Base-by-base conservation (phyloP, 2,113 vertebrate species). In the Chitala chitala region DNA sequence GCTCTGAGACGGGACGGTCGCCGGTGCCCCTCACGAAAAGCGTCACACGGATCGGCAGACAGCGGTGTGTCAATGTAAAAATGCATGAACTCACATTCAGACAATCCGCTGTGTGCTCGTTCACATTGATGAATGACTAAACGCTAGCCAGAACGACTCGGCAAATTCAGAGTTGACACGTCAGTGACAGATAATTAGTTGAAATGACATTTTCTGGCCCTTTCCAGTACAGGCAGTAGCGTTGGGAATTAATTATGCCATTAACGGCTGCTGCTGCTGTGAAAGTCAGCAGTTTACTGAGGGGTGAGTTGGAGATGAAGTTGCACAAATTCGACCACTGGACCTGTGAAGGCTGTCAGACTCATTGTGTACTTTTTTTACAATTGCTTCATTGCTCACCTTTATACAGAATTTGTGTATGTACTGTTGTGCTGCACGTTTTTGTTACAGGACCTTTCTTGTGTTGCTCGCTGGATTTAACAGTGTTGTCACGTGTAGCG, bases 171-270 rank as follows among this genome's bases (percentile, higher is more conserved):
- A 87, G 79, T 78, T 87, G 86, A 85, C 81, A 80, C 79, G 82
- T 80, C 79, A 80, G 82, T 81, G 84, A 85, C 85, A 86, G 83
- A 84, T 87, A 86, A 87, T 87, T 87, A 88, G 84, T 79, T 82
- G 81, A 84, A 88, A 90, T 89, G 80, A 83, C 84, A 82, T 85
- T 87, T 82, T 77, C 80, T 51, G 75, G 79, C 80, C 85, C 79
- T 79, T 78, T 75, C 71, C 81, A 76, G 80, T 76, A 54, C 58
- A 4, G 74, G 31, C 22, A 71, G 61, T 63, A 40, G 75, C 26
- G 13, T 42, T 46, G 42, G 74, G 46, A 84, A 81, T 89, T 87
- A 84, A 87, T 89, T 86, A 86, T 85, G 24, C 75, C 84, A 85
- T 79, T 86, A 82, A 78, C 80, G n/a, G n/a, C n/a, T 79, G 50